Conservation (phyloP, 2,888 invertebrate genomes). For the Strigamia maritima region DNA sequence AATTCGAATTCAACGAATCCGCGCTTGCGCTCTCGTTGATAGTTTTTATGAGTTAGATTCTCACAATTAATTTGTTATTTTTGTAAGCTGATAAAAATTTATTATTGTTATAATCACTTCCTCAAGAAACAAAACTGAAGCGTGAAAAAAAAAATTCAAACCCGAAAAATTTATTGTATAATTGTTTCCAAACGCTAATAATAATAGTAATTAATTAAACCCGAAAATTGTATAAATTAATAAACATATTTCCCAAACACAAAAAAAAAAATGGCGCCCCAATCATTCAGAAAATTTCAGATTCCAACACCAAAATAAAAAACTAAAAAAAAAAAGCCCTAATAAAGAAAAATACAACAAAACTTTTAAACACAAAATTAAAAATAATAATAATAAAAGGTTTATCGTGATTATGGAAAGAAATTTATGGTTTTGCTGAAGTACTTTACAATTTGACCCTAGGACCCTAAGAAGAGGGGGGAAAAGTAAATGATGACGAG, state of each 20-base stretch:
- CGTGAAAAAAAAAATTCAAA: neutral
- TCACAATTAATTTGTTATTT: too few species aligned
- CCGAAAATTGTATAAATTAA: neutral
- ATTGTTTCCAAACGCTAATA: neutral
- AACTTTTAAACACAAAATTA: neutral
- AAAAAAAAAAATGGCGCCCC: neutral
- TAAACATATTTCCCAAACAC: neutral
- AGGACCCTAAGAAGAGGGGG: constrained; percentile 8
- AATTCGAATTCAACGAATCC: too few species aligned
- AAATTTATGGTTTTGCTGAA: constrained; percentile 28
- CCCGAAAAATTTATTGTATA: neutral
- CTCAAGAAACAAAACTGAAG: too few species aligned
- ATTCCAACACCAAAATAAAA: neutral
- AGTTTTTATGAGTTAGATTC: too few species aligned
- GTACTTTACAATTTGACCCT: constrained; percentile 28
- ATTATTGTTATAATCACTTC: too few species aligned
- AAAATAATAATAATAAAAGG: neutral
- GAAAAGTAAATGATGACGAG: constrained; percentile 29
- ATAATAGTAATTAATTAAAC: neutral
- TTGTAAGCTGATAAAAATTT: too few species aligned
- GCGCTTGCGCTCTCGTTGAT: too few species aligned
- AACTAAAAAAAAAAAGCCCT: neutral
- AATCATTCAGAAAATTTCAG: neutral
- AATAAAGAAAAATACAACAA: neutral
- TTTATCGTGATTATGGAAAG: constrained; percentile 7